Evolutionary conservation across 92 coral and sea anemone species (phyloP).

Genomic region (Meandrina meandrites): DNA sequence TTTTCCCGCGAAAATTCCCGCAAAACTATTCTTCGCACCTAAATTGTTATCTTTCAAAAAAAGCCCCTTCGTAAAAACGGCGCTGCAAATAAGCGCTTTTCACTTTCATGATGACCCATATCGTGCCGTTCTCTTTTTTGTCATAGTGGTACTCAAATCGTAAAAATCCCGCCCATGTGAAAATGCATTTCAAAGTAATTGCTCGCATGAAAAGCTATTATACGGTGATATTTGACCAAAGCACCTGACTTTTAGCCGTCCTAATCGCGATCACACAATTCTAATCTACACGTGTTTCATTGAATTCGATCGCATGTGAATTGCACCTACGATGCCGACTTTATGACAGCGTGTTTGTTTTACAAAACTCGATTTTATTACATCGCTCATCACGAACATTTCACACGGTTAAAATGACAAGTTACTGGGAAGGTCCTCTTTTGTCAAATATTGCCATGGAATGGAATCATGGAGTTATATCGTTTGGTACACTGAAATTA

Average conservation of each 20-base stretch:
- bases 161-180: conserved; percentile 18
- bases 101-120: neutral
- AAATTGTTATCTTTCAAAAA: neutral
- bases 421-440: neutral
- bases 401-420: neutral
- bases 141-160: neutral
- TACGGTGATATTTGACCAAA: conserved; percentile 36
- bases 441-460: conserved; percentile 29
- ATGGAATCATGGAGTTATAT: conserved; percentile 8
- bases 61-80: neutral
- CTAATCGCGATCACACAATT: conserved; percentile 21
- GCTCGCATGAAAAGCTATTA: conserved; percentile 19
- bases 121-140: neutral
- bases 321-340: conserved; percentile 16
- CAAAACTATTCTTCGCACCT: neutral
- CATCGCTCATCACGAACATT: conserved; percentile 7
- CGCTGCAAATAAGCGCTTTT: neutral
- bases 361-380: neutral
- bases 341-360: conserved; percentile 38
- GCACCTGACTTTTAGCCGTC: conserved; percentile 43
- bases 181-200: conserved; percentile 14
- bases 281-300: conserved; percentile 47
- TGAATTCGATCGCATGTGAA: conserved; percentile 44
- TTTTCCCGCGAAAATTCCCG: conserved; percentile 37
- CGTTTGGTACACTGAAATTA: conserved; percentile 19